Evolutionary conservation across 2,888 invertebrate genomes (phyloP).

Genomic region (Ariolimax columbianus): DNA sequence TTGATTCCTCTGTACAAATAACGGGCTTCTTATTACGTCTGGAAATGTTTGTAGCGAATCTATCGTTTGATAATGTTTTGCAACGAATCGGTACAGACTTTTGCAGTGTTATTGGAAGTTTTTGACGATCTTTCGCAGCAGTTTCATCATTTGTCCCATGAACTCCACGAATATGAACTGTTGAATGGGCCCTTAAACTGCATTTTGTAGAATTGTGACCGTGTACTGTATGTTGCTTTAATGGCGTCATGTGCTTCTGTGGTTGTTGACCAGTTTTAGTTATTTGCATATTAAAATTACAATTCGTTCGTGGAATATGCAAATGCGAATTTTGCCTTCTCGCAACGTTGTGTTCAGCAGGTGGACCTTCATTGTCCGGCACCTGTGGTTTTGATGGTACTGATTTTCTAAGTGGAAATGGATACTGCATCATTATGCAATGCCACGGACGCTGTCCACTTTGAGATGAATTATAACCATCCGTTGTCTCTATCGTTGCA

Average conservation of each 20-base stretch:
- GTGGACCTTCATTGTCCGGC: background rate
- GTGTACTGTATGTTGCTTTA: background rate
- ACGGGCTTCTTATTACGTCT: background rate
- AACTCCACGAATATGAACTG: background rate
- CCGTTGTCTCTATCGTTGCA: background rate
- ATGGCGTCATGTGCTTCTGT: background rate
- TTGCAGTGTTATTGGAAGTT: too few species aligned
- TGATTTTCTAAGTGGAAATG: background rate
- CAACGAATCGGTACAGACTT: background rate
- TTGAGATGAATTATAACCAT: background rate
- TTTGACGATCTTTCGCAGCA: background rate
- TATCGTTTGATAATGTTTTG: background rate
- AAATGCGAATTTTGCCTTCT: background rate
- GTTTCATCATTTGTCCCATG: background rate
- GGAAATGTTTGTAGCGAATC: background rate
- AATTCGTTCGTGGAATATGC: background rate
- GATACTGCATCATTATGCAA: conserved; percentile 8
- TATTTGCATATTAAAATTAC: background rate
- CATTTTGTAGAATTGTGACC: background rate
- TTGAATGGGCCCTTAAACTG: background rate
- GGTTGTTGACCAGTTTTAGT: background rate
- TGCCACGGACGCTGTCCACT: background rate
- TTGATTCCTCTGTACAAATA: background rate
- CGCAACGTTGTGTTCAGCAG: background rate
- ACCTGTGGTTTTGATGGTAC: background rate